Percentiles rank a stretch among this genome's conserved stretches.
These are phyloP conservation scores for Agriopis marginaria DNA, from an alignment of 2,888 invertebrate genomes.

Conservation along the genomic window DNA sequence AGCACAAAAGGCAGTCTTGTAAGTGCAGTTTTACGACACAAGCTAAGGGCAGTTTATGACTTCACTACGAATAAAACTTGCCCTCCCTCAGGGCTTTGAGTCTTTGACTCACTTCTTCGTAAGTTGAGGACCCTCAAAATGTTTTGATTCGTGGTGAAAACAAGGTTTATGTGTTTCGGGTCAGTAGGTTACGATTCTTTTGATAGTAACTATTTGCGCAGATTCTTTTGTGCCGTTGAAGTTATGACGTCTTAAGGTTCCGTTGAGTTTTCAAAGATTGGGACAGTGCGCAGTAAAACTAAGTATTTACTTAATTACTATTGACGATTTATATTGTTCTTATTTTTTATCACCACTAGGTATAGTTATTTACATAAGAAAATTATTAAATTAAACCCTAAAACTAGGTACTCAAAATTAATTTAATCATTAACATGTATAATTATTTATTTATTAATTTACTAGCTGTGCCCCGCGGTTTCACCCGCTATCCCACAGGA, in stretches of 20 bases:
- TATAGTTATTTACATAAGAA: too few relatives aligned
- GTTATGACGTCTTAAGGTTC: conserved; percentile 16
- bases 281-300: conserved; percentile 4
- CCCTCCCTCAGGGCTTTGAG: conserved; percentile 31
- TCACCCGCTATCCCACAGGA: too few relatives aligned
- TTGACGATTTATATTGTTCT: too few relatives aligned
- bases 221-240: conserved; percentile 25
- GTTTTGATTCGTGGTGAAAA: conserved; percentile 39
- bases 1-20: conserved; percentile 36
- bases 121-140: conserved; percentile 31
- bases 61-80: conserved; percentile 39
- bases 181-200: conserved; percentile 33
- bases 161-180: conserved; percentile 30
- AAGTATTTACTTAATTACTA: background rate
- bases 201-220: conserved; percentile 24
- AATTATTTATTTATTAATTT: too few relatives aligned
- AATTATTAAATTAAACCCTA: too few relatives aligned
- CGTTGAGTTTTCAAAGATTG: conserved; percentile 2
- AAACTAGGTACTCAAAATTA: too few relatives aligned
- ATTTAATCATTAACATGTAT: too few relatives aligned
- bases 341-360: too few relatives aligned
- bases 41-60: conserved; percentile 39
- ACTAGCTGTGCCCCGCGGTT: too few relatives aligned
- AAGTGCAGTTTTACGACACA: conserved; percentile 42
- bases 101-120: conserved; percentile 24